Percentiles rank a stretch among this genome's conserved stretches.
Conservation (phyloP, 2,888 invertebrate genomes). For the Toxonevra muliebris region DNA sequence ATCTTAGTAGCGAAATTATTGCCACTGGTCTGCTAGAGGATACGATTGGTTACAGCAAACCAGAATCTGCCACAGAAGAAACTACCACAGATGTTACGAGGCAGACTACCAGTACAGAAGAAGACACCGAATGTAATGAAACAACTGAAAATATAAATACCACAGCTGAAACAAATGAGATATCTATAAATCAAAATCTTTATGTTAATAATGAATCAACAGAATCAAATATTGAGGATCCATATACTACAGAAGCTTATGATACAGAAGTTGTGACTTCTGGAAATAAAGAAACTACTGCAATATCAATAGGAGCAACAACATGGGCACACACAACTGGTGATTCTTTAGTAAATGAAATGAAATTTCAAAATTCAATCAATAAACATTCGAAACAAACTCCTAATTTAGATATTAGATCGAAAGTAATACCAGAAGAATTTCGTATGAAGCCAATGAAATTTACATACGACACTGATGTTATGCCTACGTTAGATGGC, state of each 20-base stretch:
- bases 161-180: neutral
- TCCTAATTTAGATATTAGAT: neutral
- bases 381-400: no score
- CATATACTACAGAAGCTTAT: no score
- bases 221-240: no score
- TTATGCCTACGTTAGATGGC: slow-evolving; percentile 26
- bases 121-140: neutral
- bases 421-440: neutral
- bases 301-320: neutral
- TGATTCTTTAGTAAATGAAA: no score
- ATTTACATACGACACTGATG: slow-evolving; percentile 25
- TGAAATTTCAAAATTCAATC: no score
- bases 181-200: neutral
- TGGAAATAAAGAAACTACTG: neutral
- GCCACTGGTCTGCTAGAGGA: neutral
- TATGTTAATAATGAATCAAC: no score
- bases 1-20: neutral
- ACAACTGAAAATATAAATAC: neutral
- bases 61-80: no score
- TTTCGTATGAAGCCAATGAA: neutral
- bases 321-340: neutral
- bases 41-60: neutral
- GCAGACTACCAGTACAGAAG: neutral
- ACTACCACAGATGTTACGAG: neutral
- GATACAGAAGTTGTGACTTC: no score